These are phyloP conservation scores for Caenorhabditis doughertyi DNA, from an alignment of 2,888 invertebrate species.

Conservation along the genomic window DNA sequence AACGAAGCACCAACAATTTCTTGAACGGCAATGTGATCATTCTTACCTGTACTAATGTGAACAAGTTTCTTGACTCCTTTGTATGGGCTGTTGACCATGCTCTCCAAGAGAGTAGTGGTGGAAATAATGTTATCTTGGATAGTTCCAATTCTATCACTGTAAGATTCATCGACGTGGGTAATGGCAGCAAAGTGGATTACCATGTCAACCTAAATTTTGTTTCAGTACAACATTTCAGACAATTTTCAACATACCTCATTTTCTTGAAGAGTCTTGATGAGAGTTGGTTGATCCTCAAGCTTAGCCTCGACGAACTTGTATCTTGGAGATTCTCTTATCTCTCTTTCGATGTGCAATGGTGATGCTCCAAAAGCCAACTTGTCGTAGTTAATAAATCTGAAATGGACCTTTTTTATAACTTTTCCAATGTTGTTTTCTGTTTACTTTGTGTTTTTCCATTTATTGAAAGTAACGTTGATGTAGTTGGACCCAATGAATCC, in stretches of 20 bases:
- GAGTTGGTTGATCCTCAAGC: constrained; percentile 73
- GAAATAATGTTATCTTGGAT: constrained; percentile 81
- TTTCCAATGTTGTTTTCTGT: not conserved
- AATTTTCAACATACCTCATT: constrained; percentile 65
- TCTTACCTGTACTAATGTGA: constrained; percentile 79
- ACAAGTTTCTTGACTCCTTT: constrained; percentile 78
- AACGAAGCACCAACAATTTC: not conserved
- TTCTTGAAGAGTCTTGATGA: constrained; percentile 73
- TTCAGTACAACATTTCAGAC: no score
- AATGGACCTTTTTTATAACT: constrained; percentile 11
- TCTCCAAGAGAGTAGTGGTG: constrained; percentile 80
- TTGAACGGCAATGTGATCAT: no score
- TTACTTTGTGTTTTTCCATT: constrained; percentile 79
- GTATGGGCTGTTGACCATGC: constrained; percentile 76
- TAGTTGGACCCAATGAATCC: constrained; percentile 83
- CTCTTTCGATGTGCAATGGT: constrained; percentile 65
- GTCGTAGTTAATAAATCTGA: constrained; percentile 80
- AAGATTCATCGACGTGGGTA: constrained; percentile 83
- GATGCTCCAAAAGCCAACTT: constrained; percentile 80
- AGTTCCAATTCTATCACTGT: constrained; percentile 81
- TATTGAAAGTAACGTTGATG: constrained; percentile 79
- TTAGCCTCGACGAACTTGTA: constrained; percentile 78
- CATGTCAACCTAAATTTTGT: constrained; percentile 72
- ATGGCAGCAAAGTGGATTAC: constrained; percentile 82
- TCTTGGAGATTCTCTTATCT: constrained; percentile 71